Evolutionary conservation across 2,888 invertebrate genomes (phyloP), one percentile per base, ranked within the genome.

Genomic region (Phaedon cochleariae): DNA sequence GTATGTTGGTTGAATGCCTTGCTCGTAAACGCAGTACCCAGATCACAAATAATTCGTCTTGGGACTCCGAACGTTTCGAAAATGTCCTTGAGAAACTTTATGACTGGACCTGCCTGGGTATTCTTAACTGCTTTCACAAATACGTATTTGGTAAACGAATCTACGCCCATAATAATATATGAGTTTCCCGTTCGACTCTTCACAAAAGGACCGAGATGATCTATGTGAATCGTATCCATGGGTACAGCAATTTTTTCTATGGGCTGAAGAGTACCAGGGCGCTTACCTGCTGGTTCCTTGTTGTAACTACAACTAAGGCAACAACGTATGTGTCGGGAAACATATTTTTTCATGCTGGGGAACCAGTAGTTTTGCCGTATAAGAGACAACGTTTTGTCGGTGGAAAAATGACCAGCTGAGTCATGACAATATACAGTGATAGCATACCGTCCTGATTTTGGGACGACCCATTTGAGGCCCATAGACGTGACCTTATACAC

Each of bases 61-160:
- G 70, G 67, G n/a, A 62, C 49, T 1, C 70, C n/a, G 26, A 51
- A 51, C 3, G n/a, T 51, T 54, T 48, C 12, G 10, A 67, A 57
- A 46, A 69, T 66, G 7, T 55, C 52, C 2, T 68, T 64, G 17
- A 51, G 26, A 26, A 51, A 51, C 12, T 51, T 29, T 6, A 26
- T 26, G 12, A 68, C 54, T 9, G 62, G 62, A 9, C 15, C 29
- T 20, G 59, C 49, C 57, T 66, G 59, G 0, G 68, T 73, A 31
- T 15, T 61, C 46, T 31, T 37, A 5, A 70, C 67, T 7, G 77
- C 65, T 18, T 65, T 70, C 12, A 76, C 67, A 59, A 75, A 76
- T 2, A 76, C 70, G 65, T 76, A 80, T 65, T 79, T 79, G 7
- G 77, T 79, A 63, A 78, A 79, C 1, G 72, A 73, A 60, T 77